Evolutionary conservation across 1,140 invertebrate species (phyloP).

Genomic region (Drosophila hydei): DNA sequence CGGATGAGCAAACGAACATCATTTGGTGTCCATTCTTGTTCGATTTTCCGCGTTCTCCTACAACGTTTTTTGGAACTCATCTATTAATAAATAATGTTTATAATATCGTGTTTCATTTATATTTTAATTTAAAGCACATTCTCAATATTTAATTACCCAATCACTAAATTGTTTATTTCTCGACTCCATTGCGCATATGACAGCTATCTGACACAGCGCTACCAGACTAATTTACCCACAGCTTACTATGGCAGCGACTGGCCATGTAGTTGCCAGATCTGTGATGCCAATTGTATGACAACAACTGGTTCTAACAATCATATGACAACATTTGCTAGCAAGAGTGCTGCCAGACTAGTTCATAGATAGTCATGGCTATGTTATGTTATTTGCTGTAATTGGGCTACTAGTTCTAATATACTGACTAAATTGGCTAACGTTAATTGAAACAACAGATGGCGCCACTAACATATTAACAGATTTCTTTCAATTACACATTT

Average conservation of each 20-base stretch:
- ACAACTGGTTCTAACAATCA: not conserved
- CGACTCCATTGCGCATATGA: not conserved
- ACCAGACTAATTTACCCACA: constrained; percentile 21
- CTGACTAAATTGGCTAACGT: too few species aligned
- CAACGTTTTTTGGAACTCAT: constrained; percentile 3
- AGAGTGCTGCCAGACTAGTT: constrained; percentile 4
- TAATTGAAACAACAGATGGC: constrained; percentile 13
- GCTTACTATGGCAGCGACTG: constrained; percentile 31
- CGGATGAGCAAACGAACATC: constrained; percentile 33
- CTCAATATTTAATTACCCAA: not conserved
- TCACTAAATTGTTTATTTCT: not conserved
- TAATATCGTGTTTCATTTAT: too few species aligned
- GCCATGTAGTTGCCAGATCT: constrained; percentile 30
- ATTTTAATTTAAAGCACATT: not conserved
- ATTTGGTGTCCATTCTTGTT: constrained; percentile 22
- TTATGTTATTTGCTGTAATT: not conserved
- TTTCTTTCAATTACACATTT: constrained; percentile 26
- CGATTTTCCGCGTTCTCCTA: constrained; percentile 13
- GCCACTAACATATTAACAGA: not conserved
- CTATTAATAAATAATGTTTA: not conserved
- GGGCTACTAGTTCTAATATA: too few species aligned
- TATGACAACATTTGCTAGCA: not conserved
- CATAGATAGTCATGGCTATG: too few species aligned
- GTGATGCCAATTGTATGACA: not conserved
- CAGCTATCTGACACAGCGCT: constrained; percentile 2